Base-by-base conservation (phyloP, 2,888 invertebrate species). In the Ochropleura leucogaster region DNA sequence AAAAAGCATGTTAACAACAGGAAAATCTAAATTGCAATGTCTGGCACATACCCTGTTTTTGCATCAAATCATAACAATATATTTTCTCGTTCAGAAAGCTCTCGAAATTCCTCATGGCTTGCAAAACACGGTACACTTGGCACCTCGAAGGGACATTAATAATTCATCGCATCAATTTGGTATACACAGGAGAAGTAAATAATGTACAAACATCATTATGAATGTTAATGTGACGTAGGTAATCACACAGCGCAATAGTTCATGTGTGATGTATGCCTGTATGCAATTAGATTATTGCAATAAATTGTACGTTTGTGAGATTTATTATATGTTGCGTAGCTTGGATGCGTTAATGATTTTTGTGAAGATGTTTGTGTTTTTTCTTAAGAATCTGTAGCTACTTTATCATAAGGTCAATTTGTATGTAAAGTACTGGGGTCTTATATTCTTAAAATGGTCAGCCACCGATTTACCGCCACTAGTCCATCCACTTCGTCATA, bases 81-180 rank as follows among this genome's bases (percentile, higher is more conserved):
- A n/a, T n/a, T n/a, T 71, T 42, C 10, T 16, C 49, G 18, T 46
- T 55, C 59, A 49, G 20, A 79, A 65, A 74, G 55, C 70, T 72
- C 68, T 63, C n/a, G 42, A 74, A 77, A 74, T 74, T 66, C 46
- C 67, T 62, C 51, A 78, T 55, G 30, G 76, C 72, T 85, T 72
- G 44, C 74, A 68, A 77, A 83, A 69, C 62, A 68, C 40, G 66
- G 42, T 63, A 62, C 63, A 77, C 65, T 72, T 77, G 71, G 46
- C 75, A 77, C 57, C 59, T 75, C 60, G 67, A 80, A 82, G 74
- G 66, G 62, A 76, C 85, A 91, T 92, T 89, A 91, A 90, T 92
- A 90, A 92, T 92, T 91, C 90, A 92, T 87, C 83, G 86, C 79
- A 79, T 86, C 88, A 87, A 89, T 89, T 88, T 81, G 81, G 81